These are phyloP conservation scores for Thunnus albacares DNA, from an alignment of 2,797 vertebrate species.

Conservation along the genomic window DNA sequence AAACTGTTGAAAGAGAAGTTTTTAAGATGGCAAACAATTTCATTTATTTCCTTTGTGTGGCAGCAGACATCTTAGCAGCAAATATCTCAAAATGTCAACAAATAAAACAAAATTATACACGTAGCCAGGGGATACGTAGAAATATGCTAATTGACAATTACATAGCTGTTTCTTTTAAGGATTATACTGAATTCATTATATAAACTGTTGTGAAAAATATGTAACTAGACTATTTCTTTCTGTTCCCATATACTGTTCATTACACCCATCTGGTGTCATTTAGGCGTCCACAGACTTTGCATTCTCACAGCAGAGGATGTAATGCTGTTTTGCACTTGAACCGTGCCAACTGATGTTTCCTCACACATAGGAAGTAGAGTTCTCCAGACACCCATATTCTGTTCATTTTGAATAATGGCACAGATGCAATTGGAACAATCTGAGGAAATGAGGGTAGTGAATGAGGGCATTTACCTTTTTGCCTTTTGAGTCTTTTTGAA, in stretches of 20 bases:
- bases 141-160: background rate
- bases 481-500: background rate
- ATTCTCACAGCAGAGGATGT: conserved; percentile 30
- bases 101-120: background rate
- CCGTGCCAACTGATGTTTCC: conserved; percentile 53
- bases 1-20: background rate
- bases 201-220: background rate
- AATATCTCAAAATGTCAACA: background rate
- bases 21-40: background rate
- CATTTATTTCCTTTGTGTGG: background rate
- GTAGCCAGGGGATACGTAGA: background rate
- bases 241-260: conserved; percentile 17
- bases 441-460: conserved; percentile 61
- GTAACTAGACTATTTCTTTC: conserved; percentile 1
- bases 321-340: conserved; percentile 18
- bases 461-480: conserved; percentile 27
- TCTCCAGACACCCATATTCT: conserved; percentile 26
- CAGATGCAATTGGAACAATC: conserved; percentile 60
- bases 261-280: conserved; percentile 25
- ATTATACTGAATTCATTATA: background rate
- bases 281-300: conserved; percentile 13
- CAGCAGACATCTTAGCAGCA: background rate
- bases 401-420: conserved; percentile 37
- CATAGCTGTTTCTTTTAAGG: background rate
- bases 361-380: conserved; percentile 53